Conservation (phyloP, 2,797 vertebrate species). For the Myioborus melanocephalus region DNA sequence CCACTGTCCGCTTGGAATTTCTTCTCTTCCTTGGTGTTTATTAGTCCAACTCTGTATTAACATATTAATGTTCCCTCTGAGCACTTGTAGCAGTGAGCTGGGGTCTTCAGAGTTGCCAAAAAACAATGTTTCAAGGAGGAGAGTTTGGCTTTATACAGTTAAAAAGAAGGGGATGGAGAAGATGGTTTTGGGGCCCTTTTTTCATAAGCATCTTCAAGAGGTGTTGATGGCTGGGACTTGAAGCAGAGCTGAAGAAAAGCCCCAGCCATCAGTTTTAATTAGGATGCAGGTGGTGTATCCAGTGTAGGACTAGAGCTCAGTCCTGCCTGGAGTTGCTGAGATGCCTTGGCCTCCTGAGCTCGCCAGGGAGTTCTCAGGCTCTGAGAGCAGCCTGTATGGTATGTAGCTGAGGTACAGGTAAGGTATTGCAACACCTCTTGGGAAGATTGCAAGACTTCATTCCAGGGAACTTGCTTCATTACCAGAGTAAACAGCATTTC, state of each 20-base stretch:
- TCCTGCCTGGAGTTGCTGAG: not conserved
- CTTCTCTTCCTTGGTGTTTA: not conserved
- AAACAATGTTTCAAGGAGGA: too few species aligned
- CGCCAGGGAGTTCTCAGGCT: not conserved
- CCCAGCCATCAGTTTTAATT: not conserved
- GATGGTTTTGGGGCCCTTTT: not conserved
- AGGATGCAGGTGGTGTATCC: not conserved
- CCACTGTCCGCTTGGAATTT: not conserved
- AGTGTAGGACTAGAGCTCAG: too few species aligned
- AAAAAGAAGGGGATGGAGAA: fast-evolving
- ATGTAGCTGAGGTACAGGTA: not conserved
- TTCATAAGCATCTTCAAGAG: not conserved
- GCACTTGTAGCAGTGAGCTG: not conserved
- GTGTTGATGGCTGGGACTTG: not conserved
- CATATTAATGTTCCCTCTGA: not conserved
- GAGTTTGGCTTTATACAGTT: not conserved
- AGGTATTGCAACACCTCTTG: constrained; percentile 18
- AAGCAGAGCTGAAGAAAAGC: not conserved
- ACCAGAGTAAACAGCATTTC: constrained; percentile 43
- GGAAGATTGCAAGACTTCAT: constrained; percentile 35
- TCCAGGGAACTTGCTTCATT: constrained; percentile 32
- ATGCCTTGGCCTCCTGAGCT: not conserved
- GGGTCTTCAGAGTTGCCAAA: not conserved
- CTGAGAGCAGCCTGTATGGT: not conserved
- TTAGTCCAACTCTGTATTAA: not conserved